Evolutionary conservation across 2,888 invertebrate genomes (phyloP).

Genomic region (Embidobia sp.): DNA sequence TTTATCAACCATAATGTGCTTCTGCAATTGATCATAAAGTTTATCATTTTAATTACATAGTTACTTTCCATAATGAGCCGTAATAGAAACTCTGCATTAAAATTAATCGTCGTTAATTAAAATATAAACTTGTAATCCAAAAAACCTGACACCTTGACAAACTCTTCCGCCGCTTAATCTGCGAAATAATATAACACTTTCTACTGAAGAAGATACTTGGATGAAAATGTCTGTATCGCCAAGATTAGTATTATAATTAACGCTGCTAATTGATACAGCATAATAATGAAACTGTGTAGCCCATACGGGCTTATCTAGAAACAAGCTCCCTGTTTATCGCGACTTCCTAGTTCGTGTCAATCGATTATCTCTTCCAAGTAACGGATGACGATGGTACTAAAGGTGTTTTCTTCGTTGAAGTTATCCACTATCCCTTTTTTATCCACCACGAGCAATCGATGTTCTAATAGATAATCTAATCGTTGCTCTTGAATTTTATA

Average conservation of each 20-base stretch:
- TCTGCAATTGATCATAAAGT: too few relatives aligned
- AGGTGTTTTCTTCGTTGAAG: slow-evolving; percentile 65
- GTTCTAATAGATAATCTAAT: slow-evolving; percentile 44
- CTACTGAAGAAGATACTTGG: slow-evolving; percentile 3
- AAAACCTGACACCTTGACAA: slow-evolving; percentile 3
- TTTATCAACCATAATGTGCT: too few relatives aligned
- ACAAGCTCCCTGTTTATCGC: slow-evolving; percentile 63
- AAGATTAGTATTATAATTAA: slow-evolving; percentile 52
- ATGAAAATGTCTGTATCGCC: slow-evolving; percentile 12
- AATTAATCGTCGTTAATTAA: slow-evolving; percentile 24
- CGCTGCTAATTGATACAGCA: slow-evolving; percentile 55
- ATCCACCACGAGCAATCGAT: slow-evolving; percentile 32
- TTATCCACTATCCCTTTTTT: slow-evolving; percentile 52
- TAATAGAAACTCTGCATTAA: not conserved
- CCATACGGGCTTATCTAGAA: slow-evolving; percentile 43
- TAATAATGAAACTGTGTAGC: slow-evolving; percentile 48
- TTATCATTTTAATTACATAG: too few relatives aligned
- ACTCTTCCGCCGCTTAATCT: slow-evolving; percentile 19
- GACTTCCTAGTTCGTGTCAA: slow-evolving; percentile 68
- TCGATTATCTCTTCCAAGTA: slow-evolving; percentile 67
- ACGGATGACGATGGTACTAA: slow-evolving; percentile 62
- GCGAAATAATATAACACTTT: slow-evolving; percentile 26
- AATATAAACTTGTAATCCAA: slow-evolving; percentile 24
- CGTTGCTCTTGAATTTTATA: slow-evolving; percentile 43
- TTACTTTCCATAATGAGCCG: not conserved